Conservation (phyloP, 2,888 invertebrate species). For the Gryllus longicercus region DNA sequence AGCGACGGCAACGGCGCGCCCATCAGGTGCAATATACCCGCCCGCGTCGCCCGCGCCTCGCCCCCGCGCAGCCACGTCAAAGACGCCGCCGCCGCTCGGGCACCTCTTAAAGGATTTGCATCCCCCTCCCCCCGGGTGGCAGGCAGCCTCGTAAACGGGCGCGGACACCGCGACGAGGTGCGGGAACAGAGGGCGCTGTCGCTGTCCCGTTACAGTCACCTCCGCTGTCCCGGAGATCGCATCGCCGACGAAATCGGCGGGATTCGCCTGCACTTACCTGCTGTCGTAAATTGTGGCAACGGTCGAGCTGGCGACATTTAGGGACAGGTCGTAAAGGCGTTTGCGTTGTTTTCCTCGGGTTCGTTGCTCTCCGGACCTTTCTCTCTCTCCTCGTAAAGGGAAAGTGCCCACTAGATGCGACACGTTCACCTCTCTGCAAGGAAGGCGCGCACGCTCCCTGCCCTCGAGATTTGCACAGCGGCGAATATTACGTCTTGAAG, state of each 20-base stretch:
- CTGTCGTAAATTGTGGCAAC: not conserved
- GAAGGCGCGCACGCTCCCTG: too few species aligned
- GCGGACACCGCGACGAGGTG: not conserved
- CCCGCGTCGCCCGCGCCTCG: too few species aligned
- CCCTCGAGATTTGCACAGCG: too few species aligned
- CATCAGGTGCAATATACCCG: too few species aligned
- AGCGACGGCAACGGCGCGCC: too few species aligned
- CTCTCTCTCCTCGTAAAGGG: too few species aligned
- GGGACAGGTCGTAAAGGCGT: not conserved
- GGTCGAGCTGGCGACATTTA: not conserved
- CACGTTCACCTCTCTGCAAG: too few species aligned
- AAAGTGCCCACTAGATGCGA: too few species aligned
- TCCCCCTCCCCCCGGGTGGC: not conserved
- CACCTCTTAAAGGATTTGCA: conserved; percentile 5
- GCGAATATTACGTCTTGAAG: too few species aligned
- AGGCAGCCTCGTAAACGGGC: not conserved
- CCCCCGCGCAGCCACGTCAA: not conserved
- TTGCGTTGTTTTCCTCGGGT: too few species aligned
- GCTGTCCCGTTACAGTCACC: not conserved
- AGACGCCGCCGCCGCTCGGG: not conserved
- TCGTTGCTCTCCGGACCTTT: too few species aligned
- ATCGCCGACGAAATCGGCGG: not conserved
- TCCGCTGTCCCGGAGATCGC: not conserved
- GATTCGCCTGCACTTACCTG: not conserved
- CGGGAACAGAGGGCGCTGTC: not conserved